Evolutionary conservation across 2,113 vertebrate species (phyloP), one percentile per base, ranked within the genome.

Genomic region (Pithys albifrons): DNA sequence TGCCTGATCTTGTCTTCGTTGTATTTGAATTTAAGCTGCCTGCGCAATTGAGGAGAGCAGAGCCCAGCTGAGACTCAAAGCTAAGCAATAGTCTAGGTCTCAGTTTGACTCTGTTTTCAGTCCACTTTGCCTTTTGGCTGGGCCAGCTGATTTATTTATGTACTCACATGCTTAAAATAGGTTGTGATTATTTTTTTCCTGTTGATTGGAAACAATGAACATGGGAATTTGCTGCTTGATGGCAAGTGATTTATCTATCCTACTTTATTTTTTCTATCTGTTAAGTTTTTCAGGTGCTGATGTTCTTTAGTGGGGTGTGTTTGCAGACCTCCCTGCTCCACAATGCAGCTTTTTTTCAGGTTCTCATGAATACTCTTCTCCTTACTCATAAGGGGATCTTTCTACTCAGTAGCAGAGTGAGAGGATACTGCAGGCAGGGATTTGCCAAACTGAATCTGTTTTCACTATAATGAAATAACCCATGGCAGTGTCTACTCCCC

Each of bases 121-220:
- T 27, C 65, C 64, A 62, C 51, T 95, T 82, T 85, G 74, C 46
- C 85, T 96, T 94, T 95, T 85, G 85, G 35, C 91, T 83, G 39
- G 55, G 27, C 66, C 75, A 88, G 51, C 16, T 83, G 88, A 80
- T 95, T 95, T 96, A 94, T 96, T 96, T 95, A 74, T 94, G 74
- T n/a, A 52, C 75, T 90, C 22, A 37, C 43, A 59, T 93, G 39
- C 93, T 95, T 93, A 94, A 96, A 96, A 96, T 93, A 96, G 72
- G 29, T 76, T 89, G 23, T 54, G 90, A 90, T 85, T 91, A 35
- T 73, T 94, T 95, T 95, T 94, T 91, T 57, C 71, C 75, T 64
- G 72, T 71, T 37, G 43, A 64, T 83, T 90, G 67, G 78, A 90
- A 95, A 95, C 94, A 96, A 88, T 89, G 81, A 94, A 96, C 66